A percentile compares a stretch with the other conserved stretches of the same genome.
These are phyloP conservation scores for Vanessa atalanta DNA, from an alignment of 1,140 invertebrate species.

Conservation along the genomic window DNA sequence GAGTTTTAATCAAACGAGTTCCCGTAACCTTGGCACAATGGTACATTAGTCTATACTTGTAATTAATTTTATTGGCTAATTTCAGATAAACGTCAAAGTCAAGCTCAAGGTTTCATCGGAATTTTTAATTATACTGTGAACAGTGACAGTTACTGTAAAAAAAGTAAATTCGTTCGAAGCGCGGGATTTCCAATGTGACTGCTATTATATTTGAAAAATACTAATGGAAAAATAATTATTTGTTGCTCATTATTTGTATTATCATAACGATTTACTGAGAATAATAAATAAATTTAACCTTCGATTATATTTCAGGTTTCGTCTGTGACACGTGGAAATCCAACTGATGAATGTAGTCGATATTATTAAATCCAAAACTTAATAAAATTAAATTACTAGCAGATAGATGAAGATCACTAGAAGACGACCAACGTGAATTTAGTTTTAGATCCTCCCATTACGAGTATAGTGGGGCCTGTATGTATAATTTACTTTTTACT, in stretches of 20 bases:
- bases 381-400: too few relatives aligned
- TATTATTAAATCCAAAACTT: too few relatives aligned
- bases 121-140: constrained; percentile 1
- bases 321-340: background rate
- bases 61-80: constrained; percentile 38
- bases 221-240: background rate
- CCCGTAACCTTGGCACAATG: constrained; percentile 29
- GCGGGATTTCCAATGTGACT: background rate
- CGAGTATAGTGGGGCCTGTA: too few relatives aligned
- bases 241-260: background rate
- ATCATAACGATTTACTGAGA: background rate
- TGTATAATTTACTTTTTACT: too few relatives aligned
- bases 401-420: too few relatives aligned
- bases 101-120: constrained; percentile 32
- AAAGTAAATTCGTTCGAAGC: background rate
- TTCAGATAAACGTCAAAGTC: constrained; percentile 35
- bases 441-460: too few relatives aligned
- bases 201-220: background rate
- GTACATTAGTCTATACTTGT: constrained; percentile 27
- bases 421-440: too few relatives aligned
- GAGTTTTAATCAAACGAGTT: constrained; percentile 22
- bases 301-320: background rate
- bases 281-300: background rate
- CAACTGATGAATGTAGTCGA: too few relatives aligned
- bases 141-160: background rate